Evolutionary conservation across 2,888 invertebrate genomes (phyloP).

Genomic region (Philaethria dido): DNA sequence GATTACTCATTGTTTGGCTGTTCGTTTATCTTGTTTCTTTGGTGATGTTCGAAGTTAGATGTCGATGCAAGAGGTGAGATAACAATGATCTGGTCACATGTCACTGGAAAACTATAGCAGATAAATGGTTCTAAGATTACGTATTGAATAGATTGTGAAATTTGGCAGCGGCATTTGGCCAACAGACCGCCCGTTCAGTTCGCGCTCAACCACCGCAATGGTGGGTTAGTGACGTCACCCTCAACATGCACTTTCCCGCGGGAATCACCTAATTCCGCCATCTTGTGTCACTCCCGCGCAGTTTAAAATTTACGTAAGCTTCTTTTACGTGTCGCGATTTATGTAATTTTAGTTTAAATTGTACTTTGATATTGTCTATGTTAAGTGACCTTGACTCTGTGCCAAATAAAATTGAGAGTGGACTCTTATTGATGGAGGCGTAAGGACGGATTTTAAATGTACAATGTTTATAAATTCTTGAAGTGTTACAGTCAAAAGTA

Average conservation of each 20-base stretch:
- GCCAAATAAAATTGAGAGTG: slow-evolving; percentile 47
- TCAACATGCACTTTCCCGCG: slow-evolving; percentile 61
- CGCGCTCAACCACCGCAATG: slow-evolving; percentile 49
- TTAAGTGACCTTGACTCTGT: slow-evolving; percentile 47
- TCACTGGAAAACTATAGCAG: slow-evolving; percentile 33
- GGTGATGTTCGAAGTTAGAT: neutral
- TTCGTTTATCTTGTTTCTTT: neutral
- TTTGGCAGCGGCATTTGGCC: slow-evolving; percentile 74
- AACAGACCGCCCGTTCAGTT: slow-evolving; percentile 55
- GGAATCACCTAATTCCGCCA: slow-evolving; percentile 55
- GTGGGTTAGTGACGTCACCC: slow-evolving; percentile 53
- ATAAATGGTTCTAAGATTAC: slow-evolving; percentile 48
- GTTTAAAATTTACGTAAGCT: slow-evolving; percentile 42
- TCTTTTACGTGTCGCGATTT: slow-evolving; percentile 37
- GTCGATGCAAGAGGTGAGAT: neutral
- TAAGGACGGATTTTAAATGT: slow-evolving; percentile 33
- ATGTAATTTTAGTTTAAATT: slow-evolving; percentile 31
- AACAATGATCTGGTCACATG: slow-evolving; percentile 35
- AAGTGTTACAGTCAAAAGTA: slow-evolving; percentile 20
- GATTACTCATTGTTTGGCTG: neutral
- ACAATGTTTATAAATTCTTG: slow-evolving; percentile 31
- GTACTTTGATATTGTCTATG: slow-evolving; percentile 41
- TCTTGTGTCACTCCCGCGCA: slow-evolving; percentile 35
- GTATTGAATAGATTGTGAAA: slow-evolving; percentile 63
- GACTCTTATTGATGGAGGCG: slow-evolving; percentile 33